Base-by-base conservation (phyloP, 2,888 invertebrate genomes). In the Drosophila eohydei region DNA sequence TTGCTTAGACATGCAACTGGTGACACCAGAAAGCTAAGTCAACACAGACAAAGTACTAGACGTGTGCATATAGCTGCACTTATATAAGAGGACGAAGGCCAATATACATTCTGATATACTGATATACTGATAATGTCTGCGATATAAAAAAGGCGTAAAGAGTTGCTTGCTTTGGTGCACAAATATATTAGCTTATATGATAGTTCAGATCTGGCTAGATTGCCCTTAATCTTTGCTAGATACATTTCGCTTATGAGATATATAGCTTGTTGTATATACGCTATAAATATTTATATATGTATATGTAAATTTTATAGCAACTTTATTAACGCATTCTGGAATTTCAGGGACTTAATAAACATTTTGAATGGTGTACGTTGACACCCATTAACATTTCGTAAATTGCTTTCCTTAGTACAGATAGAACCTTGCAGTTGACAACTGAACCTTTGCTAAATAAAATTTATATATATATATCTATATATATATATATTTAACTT, bases 1-100 rank as follows among this genome's bases (percentile, higher is more conserved):
- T 71, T 51, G 43, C 56, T 56, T 38, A 26, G 38, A 36, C 26
- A 38, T 56, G 43, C 65, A 40, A 40, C 28, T 38, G 26, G 56
- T 34, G 46, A 41, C 40, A 46, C 26, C 57, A 41, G 34, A 16
- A 2, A 7, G 36, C 26, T 50, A 32, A 34, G 28, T 32, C 21
- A 40, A 61, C 30, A 28, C 21, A 38, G 21, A 7, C 36, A 30
- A 12, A 11, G 40, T n/a, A 12, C 40, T 54, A 38, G 38, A 26
- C n/a, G 11, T 8, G 9, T 41, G 40, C 12, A 41, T 55, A 30
- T 41, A 21, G 14, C 2, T 41, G 40, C 32, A 55, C 30, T 41
- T 56, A 54, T 16, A 54, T 54, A 56, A 44, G 41, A 21, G 28
- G 5, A 7, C 51, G 12, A 51, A 43, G 50, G 34, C 14, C n/a